These are phyloP conservation scores for Agapostemon virescens DNA, from an alignment of 2,888 invertebrate species.

Conservation along the genomic window DNA sequence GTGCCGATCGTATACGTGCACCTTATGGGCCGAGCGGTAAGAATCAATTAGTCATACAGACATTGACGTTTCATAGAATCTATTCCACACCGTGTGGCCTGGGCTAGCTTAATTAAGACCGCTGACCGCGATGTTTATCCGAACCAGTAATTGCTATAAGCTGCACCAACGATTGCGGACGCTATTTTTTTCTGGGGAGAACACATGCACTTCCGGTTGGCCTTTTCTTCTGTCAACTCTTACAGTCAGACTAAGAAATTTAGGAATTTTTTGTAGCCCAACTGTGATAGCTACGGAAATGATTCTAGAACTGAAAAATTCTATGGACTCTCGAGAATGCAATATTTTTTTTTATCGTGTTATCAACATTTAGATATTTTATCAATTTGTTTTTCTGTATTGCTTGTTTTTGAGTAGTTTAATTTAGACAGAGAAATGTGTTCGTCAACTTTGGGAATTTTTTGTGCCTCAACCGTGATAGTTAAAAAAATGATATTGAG, in stretches of 20 bases:
- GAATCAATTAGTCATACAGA: neutral
- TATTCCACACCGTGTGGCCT: neutral
- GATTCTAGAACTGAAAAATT: too few relatives aligned
- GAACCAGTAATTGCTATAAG: conserved; percentile 30
- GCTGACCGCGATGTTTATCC: conserved; percentile 23
- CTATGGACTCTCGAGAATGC: too few relatives aligned
- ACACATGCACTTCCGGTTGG: neutral
- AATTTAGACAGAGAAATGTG: too few relatives aligned
- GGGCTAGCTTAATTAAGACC: conserved; percentile 45
- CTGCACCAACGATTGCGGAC: conserved; percentile 41
- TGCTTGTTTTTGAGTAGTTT: too few relatives aligned
- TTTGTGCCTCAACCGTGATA: neutral
- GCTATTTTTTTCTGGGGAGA: conserved; percentile 10
- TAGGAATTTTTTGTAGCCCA: too few relatives aligned
- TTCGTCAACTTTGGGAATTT: too few relatives aligned
- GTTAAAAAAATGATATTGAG: neutral
- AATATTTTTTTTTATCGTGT: too few relatives aligned
- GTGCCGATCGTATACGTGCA: neutral
- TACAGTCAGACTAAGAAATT: neutral
- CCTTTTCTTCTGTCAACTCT: neutral
- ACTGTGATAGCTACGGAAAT: too few relatives aligned
- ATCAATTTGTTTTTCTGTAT: too few relatives aligned
- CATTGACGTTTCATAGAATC: conserved; percentile 16
- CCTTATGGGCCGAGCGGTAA: neutral
- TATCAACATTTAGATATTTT: too few relatives aligned